Conservation (phyloP, 1,140 invertebrate species). For the Macrosteles quadrilineatus region DNA sequence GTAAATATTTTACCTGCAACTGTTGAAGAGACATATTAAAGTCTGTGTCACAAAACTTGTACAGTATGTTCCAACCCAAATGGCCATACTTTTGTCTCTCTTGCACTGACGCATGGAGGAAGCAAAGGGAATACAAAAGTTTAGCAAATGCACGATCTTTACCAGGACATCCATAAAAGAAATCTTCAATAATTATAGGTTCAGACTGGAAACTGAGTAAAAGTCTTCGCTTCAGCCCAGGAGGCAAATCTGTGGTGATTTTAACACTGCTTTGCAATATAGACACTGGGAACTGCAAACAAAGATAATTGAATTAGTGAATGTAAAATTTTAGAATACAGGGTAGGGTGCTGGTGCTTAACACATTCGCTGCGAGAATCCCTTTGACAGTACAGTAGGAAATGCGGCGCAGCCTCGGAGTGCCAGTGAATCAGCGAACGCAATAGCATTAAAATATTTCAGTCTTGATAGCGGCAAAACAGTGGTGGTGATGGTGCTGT, state of each 20-base stretch:
- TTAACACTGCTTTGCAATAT: slow-evolving; percentile 90
- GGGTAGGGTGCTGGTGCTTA: too few species aligned
- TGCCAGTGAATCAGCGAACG: too few species aligned
- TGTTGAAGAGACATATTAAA: slow-evolving; percentile 89
- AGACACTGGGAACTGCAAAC: slow-evolving; percentile 72
- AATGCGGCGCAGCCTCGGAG: too few species aligned
- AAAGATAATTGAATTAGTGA: too few species aligned
- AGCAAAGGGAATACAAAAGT: slow-evolving; percentile 84
- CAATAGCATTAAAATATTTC: too few species aligned
- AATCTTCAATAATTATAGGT: slow-evolving; percentile 70
- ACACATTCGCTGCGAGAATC: too few species aligned
- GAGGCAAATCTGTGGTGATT: slow-evolving; percentile 93
- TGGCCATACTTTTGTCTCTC: slow-evolving; percentile 90
- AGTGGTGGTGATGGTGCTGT: too few species aligned
- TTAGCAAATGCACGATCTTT: slow-evolving; percentile 76
- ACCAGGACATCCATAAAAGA: slow-evolving; percentile 61
- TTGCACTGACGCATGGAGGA: slow-evolving; percentile 86
- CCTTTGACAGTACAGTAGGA: too few species aligned
- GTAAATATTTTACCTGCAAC: slow-evolving; percentile 82
- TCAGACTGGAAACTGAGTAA: slow-evolving; percentile 80
- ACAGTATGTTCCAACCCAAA: slow-evolving; percentile 93
- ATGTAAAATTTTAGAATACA: too few species aligned
- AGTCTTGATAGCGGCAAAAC: too few species aligned
- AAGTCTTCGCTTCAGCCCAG: slow-evolving; percentile 84
- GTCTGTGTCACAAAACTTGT: slow-evolving; percentile 94